A percentile compares a stretch with the other conserved stretches of the same genome.
Conservation (phyloP, 2,888 invertebrate genomes). For the Aethes cnicana region DNA sequence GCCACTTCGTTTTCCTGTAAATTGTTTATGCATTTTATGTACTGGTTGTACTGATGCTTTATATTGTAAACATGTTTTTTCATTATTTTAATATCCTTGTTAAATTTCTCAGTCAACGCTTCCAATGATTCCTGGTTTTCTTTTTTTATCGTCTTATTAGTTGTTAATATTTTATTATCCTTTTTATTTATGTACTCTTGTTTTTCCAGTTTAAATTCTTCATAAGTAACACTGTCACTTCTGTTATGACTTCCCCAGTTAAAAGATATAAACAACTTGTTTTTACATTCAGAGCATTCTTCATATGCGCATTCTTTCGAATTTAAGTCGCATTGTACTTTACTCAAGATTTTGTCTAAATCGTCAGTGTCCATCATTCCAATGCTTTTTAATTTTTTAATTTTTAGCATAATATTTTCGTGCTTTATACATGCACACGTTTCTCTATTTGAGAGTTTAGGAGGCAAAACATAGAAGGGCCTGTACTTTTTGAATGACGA, state of each 20-base stretch:
- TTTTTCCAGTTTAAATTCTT: neutral
- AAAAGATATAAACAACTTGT: neutral
- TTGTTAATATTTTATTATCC: constrained; percentile 3
- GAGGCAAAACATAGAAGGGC: constrained; percentile 36
- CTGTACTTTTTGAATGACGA: constrained; percentile 35
- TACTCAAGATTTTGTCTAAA: neutral
- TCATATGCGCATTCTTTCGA: neutral
- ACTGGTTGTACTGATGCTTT: constrained; percentile 8
- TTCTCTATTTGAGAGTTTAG: constrained; percentile 32
- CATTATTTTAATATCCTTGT: constrained; percentile 6
- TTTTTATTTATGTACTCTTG: neutral
- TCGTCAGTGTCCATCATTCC: neutral
- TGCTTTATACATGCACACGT: constrained; percentile 37
- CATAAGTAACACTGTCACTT: neutral
- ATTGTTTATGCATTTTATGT: neutral
- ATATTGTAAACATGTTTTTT: constrained; percentile 15
- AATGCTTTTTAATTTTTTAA: neutral
- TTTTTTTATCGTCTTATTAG: neutral
- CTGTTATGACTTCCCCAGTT: neutral
- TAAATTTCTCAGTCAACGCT: neutral
- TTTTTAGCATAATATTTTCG: constrained; percentile 19
- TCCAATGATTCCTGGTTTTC: constrained; percentile 2
- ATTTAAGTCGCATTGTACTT: neutral
- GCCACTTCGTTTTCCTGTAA: neutral
- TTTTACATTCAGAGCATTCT: neutral